phyloP scores from a whole-genome alignment of 2,113 vertebrate species.

The Megaptera novaeangliae region DNA sequence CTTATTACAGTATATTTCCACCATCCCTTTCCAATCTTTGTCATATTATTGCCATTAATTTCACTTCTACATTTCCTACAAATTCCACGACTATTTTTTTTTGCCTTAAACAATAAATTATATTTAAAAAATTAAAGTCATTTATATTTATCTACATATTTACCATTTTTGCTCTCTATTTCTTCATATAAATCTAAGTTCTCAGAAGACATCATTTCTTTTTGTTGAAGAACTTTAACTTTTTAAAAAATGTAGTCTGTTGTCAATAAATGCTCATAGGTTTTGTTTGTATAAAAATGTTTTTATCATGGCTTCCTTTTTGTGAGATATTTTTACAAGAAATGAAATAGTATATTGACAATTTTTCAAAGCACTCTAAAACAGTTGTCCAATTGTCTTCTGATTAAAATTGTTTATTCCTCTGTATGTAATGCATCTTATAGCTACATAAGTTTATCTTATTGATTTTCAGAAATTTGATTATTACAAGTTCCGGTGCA shows the following conservation, averaged over 20 bases:
- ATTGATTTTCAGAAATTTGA: neutral
- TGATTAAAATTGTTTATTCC: neutral
- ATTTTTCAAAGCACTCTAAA: neutral
- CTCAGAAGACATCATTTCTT: neutral
- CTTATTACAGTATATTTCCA: neutral
- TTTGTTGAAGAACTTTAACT: neutral
- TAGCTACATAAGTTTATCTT: neutral
- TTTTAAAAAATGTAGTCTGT: neutral
- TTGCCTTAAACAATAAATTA: neutral
- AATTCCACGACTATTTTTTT: neutral
- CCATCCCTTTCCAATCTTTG: neutral
- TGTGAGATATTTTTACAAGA: neutral
- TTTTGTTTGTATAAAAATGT: neutral
- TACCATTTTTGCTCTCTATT: neutral
- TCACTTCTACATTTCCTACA: neutral
- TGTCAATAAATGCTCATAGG: neutral
- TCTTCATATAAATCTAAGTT: neutral
- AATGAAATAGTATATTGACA: neutral
- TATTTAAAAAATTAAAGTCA: neutral
- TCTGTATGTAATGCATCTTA: neutral
- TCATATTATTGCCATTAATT: neutral
- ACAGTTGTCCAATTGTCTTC: neutral
- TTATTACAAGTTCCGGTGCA: neutral
- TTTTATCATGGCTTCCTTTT: neutral
- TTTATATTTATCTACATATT: neutral